Percentiles rank a stretch among this genome's conserved stretches.
phyloP scores from a whole-genome alignment of 2,113 vertebrate genomes.

The Mesoclemmys tuberculata region DNA sequence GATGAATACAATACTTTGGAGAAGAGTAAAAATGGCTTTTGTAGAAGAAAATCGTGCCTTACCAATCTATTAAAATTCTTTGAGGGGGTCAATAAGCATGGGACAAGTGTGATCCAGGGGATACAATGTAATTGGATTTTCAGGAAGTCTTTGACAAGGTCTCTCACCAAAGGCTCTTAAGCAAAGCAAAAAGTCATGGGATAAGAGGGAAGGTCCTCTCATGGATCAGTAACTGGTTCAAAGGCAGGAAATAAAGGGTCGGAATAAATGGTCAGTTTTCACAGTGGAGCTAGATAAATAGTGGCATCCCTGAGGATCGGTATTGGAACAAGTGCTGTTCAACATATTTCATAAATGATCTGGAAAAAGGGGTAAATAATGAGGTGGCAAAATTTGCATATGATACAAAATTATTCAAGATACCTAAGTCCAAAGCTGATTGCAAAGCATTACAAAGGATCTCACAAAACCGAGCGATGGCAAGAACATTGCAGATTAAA shows the following conservation, averaged over 20 bases:
- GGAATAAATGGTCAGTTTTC: neutral
- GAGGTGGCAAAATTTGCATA: neutral
- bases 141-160: neutral
- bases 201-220: neutral
- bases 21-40: neutral
- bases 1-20: neutral
- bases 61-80: too few species aligned
- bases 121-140: neutral
- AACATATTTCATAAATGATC: neutral
- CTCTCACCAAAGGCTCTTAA: neutral
- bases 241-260: too few species aligned
- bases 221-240: too few species aligned
- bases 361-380: neutral
- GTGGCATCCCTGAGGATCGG: neutral
- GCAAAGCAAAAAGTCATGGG: neutral
- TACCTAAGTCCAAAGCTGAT: neutral
- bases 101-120: neutral
- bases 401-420: neutral
- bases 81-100: neutral
- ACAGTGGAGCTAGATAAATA: neutral
- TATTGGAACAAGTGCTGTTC: neutral
- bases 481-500: too few species aligned
- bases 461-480: too few species aligned
- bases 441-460: too few species aligned
- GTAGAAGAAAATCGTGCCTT: neutral